Conservation (phyloP, 2,113 vertebrate species). For the Sigmodon hispidus region DNA sequence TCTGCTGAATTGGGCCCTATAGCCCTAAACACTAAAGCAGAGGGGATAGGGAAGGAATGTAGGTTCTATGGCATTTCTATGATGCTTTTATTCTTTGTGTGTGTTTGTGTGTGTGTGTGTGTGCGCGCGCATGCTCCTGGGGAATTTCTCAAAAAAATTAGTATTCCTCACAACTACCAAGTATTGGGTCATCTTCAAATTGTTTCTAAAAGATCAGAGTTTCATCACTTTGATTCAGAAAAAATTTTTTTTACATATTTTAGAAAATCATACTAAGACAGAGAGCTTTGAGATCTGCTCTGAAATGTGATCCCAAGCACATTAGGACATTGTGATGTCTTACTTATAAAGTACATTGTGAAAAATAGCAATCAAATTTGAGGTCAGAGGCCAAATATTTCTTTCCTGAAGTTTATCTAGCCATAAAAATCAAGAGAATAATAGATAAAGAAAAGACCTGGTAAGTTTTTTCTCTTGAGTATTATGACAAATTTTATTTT, state of each 20-base stretch:
- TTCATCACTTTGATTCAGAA: not conserved
- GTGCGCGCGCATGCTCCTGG: too few relatives aligned
- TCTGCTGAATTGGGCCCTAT: not conserved
- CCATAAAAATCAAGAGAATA: not conserved
- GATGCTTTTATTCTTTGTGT: not conserved
- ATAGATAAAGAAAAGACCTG: not conserved
- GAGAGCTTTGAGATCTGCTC: not conserved
- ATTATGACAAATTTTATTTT: not conserved
- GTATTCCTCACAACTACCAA: not conserved
- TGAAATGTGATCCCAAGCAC: not conserved
- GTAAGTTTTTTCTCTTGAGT: not conserved
- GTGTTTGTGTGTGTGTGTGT: not conserved
- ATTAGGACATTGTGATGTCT: not conserved
- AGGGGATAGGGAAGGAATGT: not conserved
- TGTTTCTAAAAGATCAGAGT: not conserved
- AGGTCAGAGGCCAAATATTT: not conserved
- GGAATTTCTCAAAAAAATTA: slow-evolving; percentile 24
- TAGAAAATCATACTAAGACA: slow-evolving; percentile 9
- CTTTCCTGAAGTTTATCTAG: not conserved
- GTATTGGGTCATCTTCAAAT: not conserved
- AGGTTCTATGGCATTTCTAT: not conserved
- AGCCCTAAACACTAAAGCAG: slow-evolving; percentile 21
- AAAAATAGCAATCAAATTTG: not conserved
- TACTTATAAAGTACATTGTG: not conserved
- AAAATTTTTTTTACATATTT: not conserved